Evolutionary conservation across 2,888 invertebrate genomes (phyloP), one percentile per base, ranked within the genome.

Genomic region (Loripinus fragilis): DNA sequence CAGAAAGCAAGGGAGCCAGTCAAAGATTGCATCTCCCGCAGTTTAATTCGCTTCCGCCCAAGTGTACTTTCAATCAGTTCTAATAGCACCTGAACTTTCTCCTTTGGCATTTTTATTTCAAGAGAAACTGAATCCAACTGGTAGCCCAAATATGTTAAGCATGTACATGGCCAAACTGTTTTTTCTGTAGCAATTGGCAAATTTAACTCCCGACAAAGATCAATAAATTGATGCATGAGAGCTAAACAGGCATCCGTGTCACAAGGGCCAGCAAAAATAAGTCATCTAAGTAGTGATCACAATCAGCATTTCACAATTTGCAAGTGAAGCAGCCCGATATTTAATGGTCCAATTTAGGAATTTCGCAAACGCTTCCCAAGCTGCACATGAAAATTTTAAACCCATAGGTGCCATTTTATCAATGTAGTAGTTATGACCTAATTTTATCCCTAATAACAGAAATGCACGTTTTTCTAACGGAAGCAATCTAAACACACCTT

Each of bases 161-260:
- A 10, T 42, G 42, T 41, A n/a, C 48, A 60, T 17, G 74, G 76
- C 7, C 69, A 74, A 0, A 68, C 55, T 38, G 55, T 38, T 50
- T 75, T 80, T 66, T 73, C 76, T 20, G 64, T 25, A n/a, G 42
- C n/a, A n/a, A 80, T 33, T 1, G 80, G 74, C n/a, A 74, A n/a
- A 25, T 71, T 68, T 45, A 80, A 45, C 20, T 71, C 67, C 15
- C 25, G 7, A 42, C 73, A 76, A n/a, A 74, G 45, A 0, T 12
- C 25, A 25, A 45, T 8, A 65, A 80, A 80, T 20, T 25, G 48
- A n/a, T 52, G 8, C 66, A 80, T 71, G 7, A 80, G 35, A 15
- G 0, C 12, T 5, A 5, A 2, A 50, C 76, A 80, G 2, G 60
- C 38, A n/a, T 68, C 33, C 8, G 33, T 28, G 48, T 42, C 8